Base-by-base conservation (phyloP, 2,113 vertebrate genomes). In the Enhydra lutris region DNA sequence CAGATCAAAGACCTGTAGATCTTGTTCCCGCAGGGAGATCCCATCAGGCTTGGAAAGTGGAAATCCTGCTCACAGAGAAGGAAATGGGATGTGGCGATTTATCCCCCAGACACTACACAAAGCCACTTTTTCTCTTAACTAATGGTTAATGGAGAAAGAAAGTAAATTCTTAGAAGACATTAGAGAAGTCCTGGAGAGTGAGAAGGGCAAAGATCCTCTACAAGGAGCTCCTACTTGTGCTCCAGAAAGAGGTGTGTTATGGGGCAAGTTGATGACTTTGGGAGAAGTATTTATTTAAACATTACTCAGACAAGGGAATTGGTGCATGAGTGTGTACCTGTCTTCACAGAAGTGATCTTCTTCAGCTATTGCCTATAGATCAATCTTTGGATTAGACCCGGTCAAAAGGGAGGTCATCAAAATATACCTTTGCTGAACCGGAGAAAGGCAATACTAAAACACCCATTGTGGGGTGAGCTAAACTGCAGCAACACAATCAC, bases 61-160 rank as follows among this genome's bases (percentile, higher is more conserved):
- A 98, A 97, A 97, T 96, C 97, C 98, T 98, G 97, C 94, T 97
- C 97, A 97, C 7, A 98, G 84, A 98, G 94, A 98, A 98, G 94
- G 95, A 98, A 98, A 98, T 83, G 95, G 91, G 81, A 98, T 96
- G 87, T 97, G 89, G 95, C 92, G 73, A 90, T 96, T 92, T 97
- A 90, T 81, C 80, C 76, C 29, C 29, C 80, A 93, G 42, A 95
- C 61, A 93, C 86, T 82, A 76, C 12, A 94, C 5, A 71, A 94
- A 94, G 73, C 79, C 80, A 91, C 71, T 36, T 93, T 80, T 91
- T 90, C 74, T 96, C 76, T 94, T 88, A 83, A 91, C 36, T 83
- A 91, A 82, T 76, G 31, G 57, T 76, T 82, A 95, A 86, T 21
- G 36, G 23, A 96, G 59, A 90, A 50, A 93, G 45, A 85, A 52